Evolutionary conservation across 1,140 invertebrate species (phyloP), one percentile per base, ranked within the genome.

Genomic region (Sesamia nonagrioides): DNA sequence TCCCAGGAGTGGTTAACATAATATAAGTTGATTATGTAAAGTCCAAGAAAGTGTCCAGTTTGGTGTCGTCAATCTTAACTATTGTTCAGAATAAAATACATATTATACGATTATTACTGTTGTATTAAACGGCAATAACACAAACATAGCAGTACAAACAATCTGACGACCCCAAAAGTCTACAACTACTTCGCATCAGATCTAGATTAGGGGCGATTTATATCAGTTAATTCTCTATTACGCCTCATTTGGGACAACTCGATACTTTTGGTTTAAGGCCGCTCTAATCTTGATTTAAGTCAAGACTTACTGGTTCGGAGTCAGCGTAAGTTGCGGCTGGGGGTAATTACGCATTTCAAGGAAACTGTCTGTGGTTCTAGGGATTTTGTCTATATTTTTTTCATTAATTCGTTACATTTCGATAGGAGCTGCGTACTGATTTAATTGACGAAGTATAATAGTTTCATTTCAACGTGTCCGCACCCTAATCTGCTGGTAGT

Each of bases 161-260:
- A 71, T 52, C 48, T 71, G 68, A 52, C 68, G 68, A 17, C 48
- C 27, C 21, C 48, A 9, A 37, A 54, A 71, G 45, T 71, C 68
- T 54, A 71, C n/a, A 71, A 71, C 68, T 52, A 71, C 11, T 50
- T 61, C 21, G 17, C 42, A 61, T 76, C 74, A 37, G 21, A 66
- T 66, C 33, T 42, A 21, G 21, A 50, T 76, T 76, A 76, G 37
- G 45, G 48, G 74, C 45, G 8, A 76, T 76, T 76, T 76, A 52
- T 76, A 61, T 76, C 56, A 76, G 61, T 76, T 76, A 76, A 52
- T 54, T 45, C 48, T 40, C 58, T 60, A 76, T 76, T 76, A 76
- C 61, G 74, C 33, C 40, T 76, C 61, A 76, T 63, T 76, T 75
- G 33, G 74, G 21, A n/a, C 35, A 45, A 75, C 50, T 77, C 61